Conservation (phyloP, 2,797 vertebrate species). For the Hippopotamyrus pictus region DNA sequence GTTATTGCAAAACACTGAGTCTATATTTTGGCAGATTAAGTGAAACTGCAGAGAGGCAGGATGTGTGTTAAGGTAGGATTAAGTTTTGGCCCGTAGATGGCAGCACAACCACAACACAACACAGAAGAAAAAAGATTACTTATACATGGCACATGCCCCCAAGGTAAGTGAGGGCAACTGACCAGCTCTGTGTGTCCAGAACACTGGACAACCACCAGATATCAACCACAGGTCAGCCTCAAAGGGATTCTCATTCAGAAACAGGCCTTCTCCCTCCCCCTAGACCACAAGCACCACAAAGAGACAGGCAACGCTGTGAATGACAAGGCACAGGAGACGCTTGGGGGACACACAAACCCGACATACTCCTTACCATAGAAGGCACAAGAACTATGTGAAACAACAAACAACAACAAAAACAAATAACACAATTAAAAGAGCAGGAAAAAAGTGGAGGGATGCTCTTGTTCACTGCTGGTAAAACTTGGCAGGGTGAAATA, state of each 20-base stretch:
- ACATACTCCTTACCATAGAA: background rate
- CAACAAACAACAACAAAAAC: background rate
- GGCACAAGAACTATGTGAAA: background rate
- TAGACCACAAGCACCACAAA: background rate
- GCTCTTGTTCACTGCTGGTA: background rate
- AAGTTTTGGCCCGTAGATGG: background rate
- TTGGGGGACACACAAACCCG: constrained; percentile 25
- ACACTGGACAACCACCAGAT: constrained; percentile 37
- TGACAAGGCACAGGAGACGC: constrained; percentile 63
- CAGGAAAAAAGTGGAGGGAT: background rate
- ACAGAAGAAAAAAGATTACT: background rate
- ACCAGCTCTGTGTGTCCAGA: constrained; percentile 25
- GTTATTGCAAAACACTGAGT: background rate
- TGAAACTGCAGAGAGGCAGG: background rate
- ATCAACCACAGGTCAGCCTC: constrained; percentile 38
- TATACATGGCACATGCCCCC: background rate
- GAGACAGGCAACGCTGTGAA: constrained; percentile 45
- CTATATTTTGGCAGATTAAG: background rate
- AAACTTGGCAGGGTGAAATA: background rate
- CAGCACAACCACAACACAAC: background rate
- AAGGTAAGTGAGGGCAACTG: background rate
- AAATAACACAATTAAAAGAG: background rate
- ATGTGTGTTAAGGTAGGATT: background rate
- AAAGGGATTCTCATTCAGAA: constrained; percentile 42
- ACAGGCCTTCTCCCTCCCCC: background rate